A percentile compares a stretch with the other conserved stretches of the same genome.
These are phyloP conservation scores for Istiophorus platypterus DNA, from an alignment of 2,113 vertebrate genomes.

Conservation along the genomic window DNA sequence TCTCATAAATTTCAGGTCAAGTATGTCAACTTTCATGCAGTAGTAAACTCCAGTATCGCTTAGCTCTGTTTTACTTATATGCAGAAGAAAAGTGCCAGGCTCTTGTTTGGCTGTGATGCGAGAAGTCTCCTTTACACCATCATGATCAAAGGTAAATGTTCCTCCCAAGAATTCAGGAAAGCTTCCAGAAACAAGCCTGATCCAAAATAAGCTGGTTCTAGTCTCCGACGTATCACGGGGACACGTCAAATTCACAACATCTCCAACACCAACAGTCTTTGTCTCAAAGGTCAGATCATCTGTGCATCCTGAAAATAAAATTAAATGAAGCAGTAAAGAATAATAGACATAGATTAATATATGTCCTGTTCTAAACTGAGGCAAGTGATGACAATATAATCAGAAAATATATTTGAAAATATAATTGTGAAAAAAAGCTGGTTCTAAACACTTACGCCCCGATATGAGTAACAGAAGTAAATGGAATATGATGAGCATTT, in stretches of 20 bases:
- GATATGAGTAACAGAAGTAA: conserved; percentile 27
- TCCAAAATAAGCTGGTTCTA: conserved; percentile 44
- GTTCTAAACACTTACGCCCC: conserved; percentile 42
- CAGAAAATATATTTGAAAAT: no score
- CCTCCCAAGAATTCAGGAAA: conserved; percentile 23
- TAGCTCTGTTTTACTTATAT: neutral
- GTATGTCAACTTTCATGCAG: conserved; percentile 12
- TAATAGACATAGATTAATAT: no score
- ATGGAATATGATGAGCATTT: conserved; percentile 44
- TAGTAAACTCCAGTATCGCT: conserved; percentile 62
- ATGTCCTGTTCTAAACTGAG: neutral
- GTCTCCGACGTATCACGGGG: rapidly evolving
- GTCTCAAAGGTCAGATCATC: neutral
- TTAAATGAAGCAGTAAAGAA: neutral
- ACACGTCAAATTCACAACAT: conserved; percentile 45
- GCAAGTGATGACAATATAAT: neutral
- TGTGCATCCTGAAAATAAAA: conserved; percentile 37
- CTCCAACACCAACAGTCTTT: conserved; percentile 29
- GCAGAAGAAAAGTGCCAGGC: neutral
- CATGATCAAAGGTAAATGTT: neutral
- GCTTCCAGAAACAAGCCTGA: conserved; percentile 43
- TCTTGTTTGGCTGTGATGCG: neutral
- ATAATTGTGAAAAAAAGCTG: neutral
- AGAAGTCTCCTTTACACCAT: neutral
- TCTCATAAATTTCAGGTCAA: neutral